Conservation (phyloP, 2,797 vertebrate species). For the Gymnodraco acuticeps region DNA sequence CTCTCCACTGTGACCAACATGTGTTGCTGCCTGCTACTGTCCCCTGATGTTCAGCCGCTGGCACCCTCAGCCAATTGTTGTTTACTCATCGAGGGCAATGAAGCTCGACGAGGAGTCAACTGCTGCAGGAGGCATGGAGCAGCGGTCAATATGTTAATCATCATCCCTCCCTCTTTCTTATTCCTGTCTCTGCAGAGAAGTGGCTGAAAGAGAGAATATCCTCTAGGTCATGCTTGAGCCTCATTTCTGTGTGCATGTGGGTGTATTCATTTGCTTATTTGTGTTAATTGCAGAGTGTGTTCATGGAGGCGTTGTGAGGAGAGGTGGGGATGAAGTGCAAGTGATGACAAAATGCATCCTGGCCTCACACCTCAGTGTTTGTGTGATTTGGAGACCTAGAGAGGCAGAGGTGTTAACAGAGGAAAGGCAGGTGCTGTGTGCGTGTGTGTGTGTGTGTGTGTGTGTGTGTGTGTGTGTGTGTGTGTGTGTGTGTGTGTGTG, state of each 20-base stretch:
- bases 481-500: slow-evolving; percentile 37
- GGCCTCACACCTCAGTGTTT: slow-evolving; percentile 77
- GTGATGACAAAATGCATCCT: slow-evolving; percentile 85
- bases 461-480: slow-evolving; percentile 20
- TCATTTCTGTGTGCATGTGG: neutral
- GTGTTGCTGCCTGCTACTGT: slow-evolving; percentile 64
- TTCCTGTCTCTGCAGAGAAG: slow-evolving; percentile 8
- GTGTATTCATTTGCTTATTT: slow-evolving; percentile 15
- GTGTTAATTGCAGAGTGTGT: slow-evolving; percentile 45
- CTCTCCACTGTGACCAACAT: slow-evolving; percentile 62
- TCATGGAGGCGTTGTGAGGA: slow-evolving; percentile 5
- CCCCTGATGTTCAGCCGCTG: slow-evolving; percentile 42
- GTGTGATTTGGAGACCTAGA: slow-evolving; percentile 65
- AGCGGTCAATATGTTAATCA: slow-evolving; percentile 44
- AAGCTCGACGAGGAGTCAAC: slow-evolving; percentile 38
- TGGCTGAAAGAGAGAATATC: slow-evolving; percentile 13
- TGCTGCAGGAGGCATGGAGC: slow-evolving; percentile 22
- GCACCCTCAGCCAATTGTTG: slow-evolving; percentile 64
- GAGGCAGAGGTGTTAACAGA: slow-evolving; percentile 76
- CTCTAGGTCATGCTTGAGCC: neutral
- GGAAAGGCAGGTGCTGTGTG: slow-evolving; percentile 73
- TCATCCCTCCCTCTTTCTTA: slow-evolving; percentile 20
- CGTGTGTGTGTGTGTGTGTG: slow-evolving; percentile 42
- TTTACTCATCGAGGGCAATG: slow-evolving; percentile 64
- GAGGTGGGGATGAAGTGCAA: slow-evolving; percentile 56